Evolutionary conservation across 2,888 invertebrate genomes (phyloP).

Genomic region (Branchipolynoe longqiensis): DNA sequence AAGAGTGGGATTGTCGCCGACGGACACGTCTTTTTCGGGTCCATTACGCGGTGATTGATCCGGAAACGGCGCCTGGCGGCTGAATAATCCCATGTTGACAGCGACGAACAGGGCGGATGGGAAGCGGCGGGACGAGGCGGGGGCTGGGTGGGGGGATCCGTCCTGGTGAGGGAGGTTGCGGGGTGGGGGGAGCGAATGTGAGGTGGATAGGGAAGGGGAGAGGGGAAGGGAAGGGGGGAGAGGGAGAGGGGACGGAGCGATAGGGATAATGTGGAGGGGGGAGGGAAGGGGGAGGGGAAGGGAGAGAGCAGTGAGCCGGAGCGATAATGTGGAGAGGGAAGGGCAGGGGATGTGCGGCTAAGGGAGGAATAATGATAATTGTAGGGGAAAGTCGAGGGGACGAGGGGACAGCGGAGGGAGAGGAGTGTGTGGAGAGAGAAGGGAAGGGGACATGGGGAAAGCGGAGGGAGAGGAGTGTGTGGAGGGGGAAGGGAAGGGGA

Average conservation of each 20-base stretch:
- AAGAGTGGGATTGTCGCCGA: neutral
- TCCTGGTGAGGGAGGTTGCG: neutral
- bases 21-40: slow-evolving; percentile 24
- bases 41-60: slow-evolving; percentile 46
- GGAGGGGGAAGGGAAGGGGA: neutral
- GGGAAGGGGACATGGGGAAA: neutral
- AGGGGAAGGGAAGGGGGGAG: neutral
- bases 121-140: neutral
- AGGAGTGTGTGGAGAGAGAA: neutral
- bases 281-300: neutral
- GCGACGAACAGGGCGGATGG: slow-evolving; percentile 19
- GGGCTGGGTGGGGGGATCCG: neutral
- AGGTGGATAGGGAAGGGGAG: neutral
- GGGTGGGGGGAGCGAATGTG: neutral
- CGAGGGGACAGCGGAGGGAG: neutral
- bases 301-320: neutral
- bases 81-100: slow-evolving; percentile 40
- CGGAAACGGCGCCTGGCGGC: slow-evolving; percentile 34
- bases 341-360: too few species aligned
- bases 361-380: too few species aligned
- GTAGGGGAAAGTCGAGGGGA: neutral
- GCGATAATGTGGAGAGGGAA: neutral
- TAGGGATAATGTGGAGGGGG: neutral
- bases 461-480: neutral
- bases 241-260: neutral